These are phyloP conservation scores for Papilio machaon DNA, from an alignment of 1,140 invertebrate genomes.

Conservation along the genomic window DNA sequence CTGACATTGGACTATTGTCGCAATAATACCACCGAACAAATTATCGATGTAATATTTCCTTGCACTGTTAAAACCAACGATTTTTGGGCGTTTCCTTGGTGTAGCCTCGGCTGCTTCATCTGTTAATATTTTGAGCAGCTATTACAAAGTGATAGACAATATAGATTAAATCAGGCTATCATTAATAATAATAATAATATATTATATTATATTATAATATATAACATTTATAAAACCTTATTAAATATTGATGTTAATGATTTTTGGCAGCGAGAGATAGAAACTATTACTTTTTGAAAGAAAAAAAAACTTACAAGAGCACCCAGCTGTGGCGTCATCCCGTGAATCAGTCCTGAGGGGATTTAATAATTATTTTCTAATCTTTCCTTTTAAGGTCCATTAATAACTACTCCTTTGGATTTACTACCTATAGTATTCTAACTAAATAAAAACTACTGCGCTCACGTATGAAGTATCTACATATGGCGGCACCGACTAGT, in stretches of 20 bases:
- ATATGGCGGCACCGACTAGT: too few relatives aligned
- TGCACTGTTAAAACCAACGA: background rate
- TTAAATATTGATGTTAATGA: too few relatives aligned
- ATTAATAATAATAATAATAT: too few relatives aligned
- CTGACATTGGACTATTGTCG: background rate
- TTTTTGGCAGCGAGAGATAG: background rate
- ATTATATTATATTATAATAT: too few relatives aligned
- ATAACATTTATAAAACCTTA: too few relatives aligned
- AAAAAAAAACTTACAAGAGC: background rate
- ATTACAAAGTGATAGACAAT: too few relatives aligned
- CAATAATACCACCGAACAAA: background rate
- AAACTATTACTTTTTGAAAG: background rate
- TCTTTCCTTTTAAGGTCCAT: too few relatives aligned
- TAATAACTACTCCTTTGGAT: too few relatives aligned
- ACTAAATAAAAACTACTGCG: too few relatives aligned
- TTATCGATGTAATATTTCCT: background rate
- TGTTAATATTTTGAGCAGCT: background rate
- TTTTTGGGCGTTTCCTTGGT: background rate
- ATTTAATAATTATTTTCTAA: background rate
- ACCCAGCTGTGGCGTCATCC: background rate
- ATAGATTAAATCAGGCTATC: too few relatives aligned
- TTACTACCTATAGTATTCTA: too few relatives aligned
- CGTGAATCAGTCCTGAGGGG: background rate
- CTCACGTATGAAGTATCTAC: too few relatives aligned
- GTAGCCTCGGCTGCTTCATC: background rate